A percentile compares a stretch with the other conserved stretches of the same genome.
These are phyloP conservation scores for Bucco capensis DNA, from an alignment of 2,113 vertebrate genomes.

Conservation along the genomic window DNA sequence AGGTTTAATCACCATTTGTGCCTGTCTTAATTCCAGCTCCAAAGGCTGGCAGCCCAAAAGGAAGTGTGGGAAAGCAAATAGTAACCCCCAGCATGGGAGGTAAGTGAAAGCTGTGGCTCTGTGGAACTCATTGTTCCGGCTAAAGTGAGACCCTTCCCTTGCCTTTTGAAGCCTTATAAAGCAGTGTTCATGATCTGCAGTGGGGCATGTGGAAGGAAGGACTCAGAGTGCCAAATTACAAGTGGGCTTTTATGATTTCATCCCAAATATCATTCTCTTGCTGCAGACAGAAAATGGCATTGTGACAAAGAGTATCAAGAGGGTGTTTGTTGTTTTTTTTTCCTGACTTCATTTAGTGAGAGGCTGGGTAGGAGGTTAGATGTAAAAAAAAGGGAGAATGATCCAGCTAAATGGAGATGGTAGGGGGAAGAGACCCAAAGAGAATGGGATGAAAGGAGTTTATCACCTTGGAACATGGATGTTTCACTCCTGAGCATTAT, in stretches of 20 bases:
- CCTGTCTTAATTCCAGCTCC: constrained; percentile 36
- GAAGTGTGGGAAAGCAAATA: constrained; percentile 61
- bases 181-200: not conserved
- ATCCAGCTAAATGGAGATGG: not conserved
- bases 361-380: not conserved
- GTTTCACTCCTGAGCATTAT: not conserved
- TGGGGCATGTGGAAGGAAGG: not conserved
- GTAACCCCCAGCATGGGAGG: constrained; percentile 51
- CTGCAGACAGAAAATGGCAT: not conserved
- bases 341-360: not conserved
- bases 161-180: constrained; percentile 24
- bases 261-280: not conserved
- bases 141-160: constrained; percentile 9
- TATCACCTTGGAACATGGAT: not conserved
- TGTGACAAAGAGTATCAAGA: not conserved
- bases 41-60: constrained; percentile 26
- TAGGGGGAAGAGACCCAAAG: not conserved
- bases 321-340: no score
- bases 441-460: not conserved
- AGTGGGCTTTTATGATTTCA: not conserved
- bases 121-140: constrained; percentile 37
- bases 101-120: constrained; percentile 48
- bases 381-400: not conserved
- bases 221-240: not conserved
- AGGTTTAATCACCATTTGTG: constrained; percentile 12